Percentiles rank a stretch among this genome's conserved stretches.
phyloP scores from a whole-genome alignment of 2,888 invertebrate genomes.

The Acleris laterana region DNA sequence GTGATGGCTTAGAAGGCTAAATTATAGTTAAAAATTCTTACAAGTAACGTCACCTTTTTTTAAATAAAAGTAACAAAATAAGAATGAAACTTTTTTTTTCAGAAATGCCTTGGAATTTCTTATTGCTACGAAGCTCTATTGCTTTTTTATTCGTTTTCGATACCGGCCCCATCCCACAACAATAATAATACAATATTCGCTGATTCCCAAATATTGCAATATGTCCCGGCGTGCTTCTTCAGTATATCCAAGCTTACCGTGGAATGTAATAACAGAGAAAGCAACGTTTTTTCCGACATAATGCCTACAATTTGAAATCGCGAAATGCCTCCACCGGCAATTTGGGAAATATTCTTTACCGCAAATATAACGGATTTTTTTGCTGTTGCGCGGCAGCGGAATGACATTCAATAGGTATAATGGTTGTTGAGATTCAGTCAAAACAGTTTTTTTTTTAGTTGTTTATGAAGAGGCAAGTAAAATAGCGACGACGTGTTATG shows the following conservation, averaged over 20 bases:
- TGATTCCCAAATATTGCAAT: slow-evolving; percentile 62
- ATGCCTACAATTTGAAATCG: slow-evolving; percentile 73
- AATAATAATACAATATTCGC: slow-evolving; percentile 52
- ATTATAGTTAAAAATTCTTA: too few species aligned
- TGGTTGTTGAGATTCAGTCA: slow-evolving; percentile 4
- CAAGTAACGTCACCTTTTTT: too few species aligned
- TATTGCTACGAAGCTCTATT: slow-evolving; percentile 29
- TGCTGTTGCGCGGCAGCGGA: slow-evolving; percentile 45
- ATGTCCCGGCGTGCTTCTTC: slow-evolving; percentile 52
- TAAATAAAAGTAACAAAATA: too few species aligned
- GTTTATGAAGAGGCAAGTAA: neutral
- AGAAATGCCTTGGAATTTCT: slow-evolving; percentile 1
- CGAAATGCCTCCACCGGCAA: slow-evolving; percentile 62
- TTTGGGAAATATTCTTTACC: slow-evolving; percentile 61
- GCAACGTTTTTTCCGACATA: slow-evolving; percentile 62
- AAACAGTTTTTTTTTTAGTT: neutral
- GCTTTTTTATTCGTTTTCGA: slow-evolving; percentile 58
- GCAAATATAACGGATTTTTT: slow-evolving; percentile 60
- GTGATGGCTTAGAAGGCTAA: too few species aligned
- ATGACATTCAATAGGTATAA: slow-evolving; percentile 43
- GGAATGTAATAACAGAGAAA: slow-evolving; percentile 72
- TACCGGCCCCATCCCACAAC: slow-evolving; percentile 43
- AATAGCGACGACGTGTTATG: neutral
- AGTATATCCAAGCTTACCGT: slow-evolving; percentile 54
- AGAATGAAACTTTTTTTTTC: too few species aligned